Base-by-base conservation (phyloP, 2,113 vertebrate genomes). In the Tetraodon nigroviridis region DNA sequence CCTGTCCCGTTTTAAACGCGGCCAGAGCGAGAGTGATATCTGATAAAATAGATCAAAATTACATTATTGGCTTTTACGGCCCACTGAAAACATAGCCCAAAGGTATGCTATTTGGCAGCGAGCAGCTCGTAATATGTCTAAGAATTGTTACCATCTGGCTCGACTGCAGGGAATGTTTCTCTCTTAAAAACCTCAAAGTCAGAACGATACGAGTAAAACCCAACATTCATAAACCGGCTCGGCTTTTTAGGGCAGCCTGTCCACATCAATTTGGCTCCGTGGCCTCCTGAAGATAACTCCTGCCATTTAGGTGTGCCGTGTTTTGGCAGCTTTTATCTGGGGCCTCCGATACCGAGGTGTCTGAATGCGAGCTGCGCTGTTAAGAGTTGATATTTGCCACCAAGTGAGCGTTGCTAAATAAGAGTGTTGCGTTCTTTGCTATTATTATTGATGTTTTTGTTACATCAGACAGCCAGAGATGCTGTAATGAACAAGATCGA, bases 11-110 rank as follows among this genome's bases (percentile, higher is more conserved):
- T 75, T 86, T 78, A 87, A 88, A 87, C 75, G 59, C 49, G 75
- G 76, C 75, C 73, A 37, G 65, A 67, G 69, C 66, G n/a, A 76
- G 57, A 81, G 79, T 79, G 81, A 88, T 90, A 86, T 89, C 86
- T 90, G 89, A 90, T 89, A 88, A 92, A 90, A 88, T 84, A 88
- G 89, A 89, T 91, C 84, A 88, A 88, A 91, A 91, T 90, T 90
- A 88, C 89, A 90, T 91, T 89, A 90, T 89, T 87, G 85, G 82
- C 84, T 91, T 90, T 91, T 89, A 90, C 87, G 86, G 88, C 86
- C 82, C 84, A 79, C 83, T 91, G 89, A 89, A 90, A 90, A 90
- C 84, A 89, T 88, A 82, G 90, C 89, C 88, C 85, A 82, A 81
- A 89, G 88, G 89, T 90, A 89, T 88, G 88, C 84, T 88, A 75